Conservation (phyloP, 1,140 invertebrate species). For the Drosophila nigromelanica region DNA sequence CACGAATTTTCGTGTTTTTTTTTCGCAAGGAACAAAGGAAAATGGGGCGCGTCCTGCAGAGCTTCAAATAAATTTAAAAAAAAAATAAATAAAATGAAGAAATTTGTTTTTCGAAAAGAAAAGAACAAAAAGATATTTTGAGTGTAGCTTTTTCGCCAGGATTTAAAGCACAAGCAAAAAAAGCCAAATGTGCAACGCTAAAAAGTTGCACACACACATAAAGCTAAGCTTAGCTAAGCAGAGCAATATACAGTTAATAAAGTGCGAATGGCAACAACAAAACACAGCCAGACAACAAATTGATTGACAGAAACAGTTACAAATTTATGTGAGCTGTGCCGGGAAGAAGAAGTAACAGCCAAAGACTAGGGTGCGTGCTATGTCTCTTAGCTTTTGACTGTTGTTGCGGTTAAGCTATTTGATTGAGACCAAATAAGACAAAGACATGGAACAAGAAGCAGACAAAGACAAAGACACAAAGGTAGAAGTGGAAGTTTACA, state of each 20-base stretch:
- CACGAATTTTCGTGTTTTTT: slow-evolving; percentile 33
- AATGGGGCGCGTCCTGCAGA: neutral
- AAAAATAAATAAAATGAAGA: neutral
- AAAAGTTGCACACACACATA: neutral
- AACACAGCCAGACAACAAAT: slow-evolving; percentile 12
- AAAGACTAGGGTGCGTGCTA: slow-evolving; percentile 29
- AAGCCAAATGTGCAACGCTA: neutral
- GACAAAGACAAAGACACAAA: neutral
- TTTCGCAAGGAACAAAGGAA: slow-evolving; percentile 34
- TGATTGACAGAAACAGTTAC: slow-evolving; percentile 28
- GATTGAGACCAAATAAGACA: slow-evolving; percentile 34
- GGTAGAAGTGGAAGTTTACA: slow-evolving; percentile 22
- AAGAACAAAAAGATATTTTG: too few species aligned
- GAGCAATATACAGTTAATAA: slow-evolving; percentile 24
- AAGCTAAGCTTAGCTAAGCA: neutral
- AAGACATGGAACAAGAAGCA: slow-evolving; percentile 14
- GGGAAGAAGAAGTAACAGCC: neutral
- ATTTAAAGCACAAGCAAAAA: neutral
- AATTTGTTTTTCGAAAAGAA: too few species aligned
- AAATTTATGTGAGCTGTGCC: neutral
- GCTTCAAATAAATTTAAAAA: neutral
- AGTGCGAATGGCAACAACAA: neutral
- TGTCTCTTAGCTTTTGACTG: slow-evolving; percentile 36
- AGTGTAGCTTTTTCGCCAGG: neutral
- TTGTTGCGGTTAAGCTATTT: neutral